Percentiles rank a stretch among this genome's conserved stretches.
These are phyloP conservation scores for Nannoperca australis DNA, from an alignment of 2,797 vertebrate genomes.

Conservation along the genomic window DNA sequence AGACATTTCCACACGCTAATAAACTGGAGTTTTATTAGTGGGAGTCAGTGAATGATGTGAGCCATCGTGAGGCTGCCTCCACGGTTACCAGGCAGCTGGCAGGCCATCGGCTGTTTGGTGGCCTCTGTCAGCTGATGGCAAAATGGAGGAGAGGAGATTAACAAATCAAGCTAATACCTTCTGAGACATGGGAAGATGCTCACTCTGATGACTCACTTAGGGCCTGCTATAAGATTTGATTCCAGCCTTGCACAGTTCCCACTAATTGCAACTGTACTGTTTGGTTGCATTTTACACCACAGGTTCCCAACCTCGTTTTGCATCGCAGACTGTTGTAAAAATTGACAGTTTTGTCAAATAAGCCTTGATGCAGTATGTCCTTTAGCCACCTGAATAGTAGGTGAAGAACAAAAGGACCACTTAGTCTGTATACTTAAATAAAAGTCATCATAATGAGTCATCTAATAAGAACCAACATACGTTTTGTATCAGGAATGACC, in stretches of 20 bases:
- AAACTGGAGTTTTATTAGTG: conserved; percentile 75
- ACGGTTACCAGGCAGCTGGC: conserved; percentile 66
- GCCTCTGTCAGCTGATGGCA: conserved; percentile 53
- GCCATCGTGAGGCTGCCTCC: conserved; percentile 55
- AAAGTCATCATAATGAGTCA: not conserved
- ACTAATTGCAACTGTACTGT: not conserved
- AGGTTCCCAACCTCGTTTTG: not conserved
- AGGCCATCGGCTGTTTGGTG: conserved; percentile 46
- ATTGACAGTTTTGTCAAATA: not conserved
- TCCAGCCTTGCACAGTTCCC: not conserved
- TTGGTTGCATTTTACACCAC: not conserved
- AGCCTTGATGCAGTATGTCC: not conserved
- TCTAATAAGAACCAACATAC: not conserved
- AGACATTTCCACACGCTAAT: conserved; percentile 75
- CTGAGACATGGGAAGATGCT: conserved; percentile 35
- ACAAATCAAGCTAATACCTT: conserved; percentile 18
- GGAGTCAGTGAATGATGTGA: conserved; percentile 64
- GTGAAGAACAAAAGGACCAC: not conserved
- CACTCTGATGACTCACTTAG: conserved; percentile 6
- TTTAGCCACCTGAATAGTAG: not conserved
- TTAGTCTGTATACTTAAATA: not conserved
- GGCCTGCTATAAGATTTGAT: not conserved
- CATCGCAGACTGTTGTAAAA: not conserved
- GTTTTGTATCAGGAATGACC: not conserved
- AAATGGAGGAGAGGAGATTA: conserved; percentile 35